Evolutionary conservation across 2,797 vertebrate species (phyloP), one percentile per base, ranked within the genome.

Genomic region (Myotis daubentonii): DNA sequence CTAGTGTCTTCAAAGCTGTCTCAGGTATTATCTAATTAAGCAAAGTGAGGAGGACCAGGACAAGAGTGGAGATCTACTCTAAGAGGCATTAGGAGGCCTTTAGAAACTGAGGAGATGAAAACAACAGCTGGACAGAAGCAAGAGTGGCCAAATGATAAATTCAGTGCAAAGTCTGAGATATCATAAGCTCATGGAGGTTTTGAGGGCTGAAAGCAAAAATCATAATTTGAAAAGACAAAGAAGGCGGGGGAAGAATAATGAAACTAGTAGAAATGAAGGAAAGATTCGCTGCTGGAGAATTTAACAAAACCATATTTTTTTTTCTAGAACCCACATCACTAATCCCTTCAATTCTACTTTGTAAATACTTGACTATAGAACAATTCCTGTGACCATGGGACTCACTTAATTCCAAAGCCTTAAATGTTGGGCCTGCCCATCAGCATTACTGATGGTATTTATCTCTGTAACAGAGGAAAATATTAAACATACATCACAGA

Each of bases 1-100:
- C 65, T n/a, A 33, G 19, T 1, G 3, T 94, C 82, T 89, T 94
- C 80, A 85, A 85, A 92, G 74, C 38, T 89, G 36, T 68, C 62
- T 92, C 65, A 44, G n/a, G 82, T 75, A 71, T 89, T 79, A 91
- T 62, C 91, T 94, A 94, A 95, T 84, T 94, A 96, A 85, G 94
- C 30, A 89, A 91, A 82, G 72, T 41, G 33, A 87, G 88, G 72
- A 72, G 25, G 62, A 93, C 86, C 76, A 76, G 38, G 76, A 81
- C 23, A 65, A 88, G 55, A 91, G 76, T 36, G 91, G 33, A 72
- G 80, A 62, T 91, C 94, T 95, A 66, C 94, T 96, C 49, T 93
- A 33, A 70, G 57, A 95, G 76, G 66, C 75, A 36, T 0, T 22
- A 95, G 79, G 92, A 72, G n/a, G n/a, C n/a, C n/a, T n/a, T n/a